Evolutionary conservation across 2,888 invertebrate genomes (phyloP).

Genomic region (Gasteruption jaculator): DNA sequence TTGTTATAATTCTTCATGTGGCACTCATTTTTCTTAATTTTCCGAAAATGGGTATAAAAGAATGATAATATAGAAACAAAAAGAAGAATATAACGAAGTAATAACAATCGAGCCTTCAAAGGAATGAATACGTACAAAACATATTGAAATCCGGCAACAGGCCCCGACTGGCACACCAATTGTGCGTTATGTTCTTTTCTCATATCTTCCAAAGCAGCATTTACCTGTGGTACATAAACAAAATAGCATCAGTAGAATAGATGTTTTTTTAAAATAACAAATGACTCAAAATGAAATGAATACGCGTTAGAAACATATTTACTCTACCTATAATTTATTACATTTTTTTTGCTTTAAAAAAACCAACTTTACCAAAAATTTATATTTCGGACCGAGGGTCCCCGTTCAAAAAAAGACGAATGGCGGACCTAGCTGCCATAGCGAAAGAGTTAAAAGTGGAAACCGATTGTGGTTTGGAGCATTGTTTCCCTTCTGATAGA

Average conservation of each 20-base stretch:
- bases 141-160: conserved; percentile 43
- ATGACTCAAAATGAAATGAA: background rate
- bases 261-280: background rate
- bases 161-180: conserved; percentile 40
- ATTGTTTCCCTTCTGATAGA: no score
- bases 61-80: background rate
- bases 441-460: background rate
- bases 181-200: conserved; percentile 44
- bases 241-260: conserved; percentile 7
- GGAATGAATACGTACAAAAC: conserved; percentile 36
- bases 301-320: no score
- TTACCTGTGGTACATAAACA: conserved; percentile 29
- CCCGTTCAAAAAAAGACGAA: no score
- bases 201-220: conserved; percentile 40
- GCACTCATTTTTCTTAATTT: no score
- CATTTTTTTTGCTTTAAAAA: background rate
- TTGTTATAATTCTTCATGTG: no score
- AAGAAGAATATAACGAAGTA: conserved; percentile 8
- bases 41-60: background rate
- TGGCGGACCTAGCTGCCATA: no score
- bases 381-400: no score
- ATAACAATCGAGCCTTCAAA: no score
- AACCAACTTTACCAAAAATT: no score
- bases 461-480: no score
- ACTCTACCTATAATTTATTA: background rate